Conservation (phyloP, 2,113 vertebrate genomes). For the Seriola dumerili region DNA sequence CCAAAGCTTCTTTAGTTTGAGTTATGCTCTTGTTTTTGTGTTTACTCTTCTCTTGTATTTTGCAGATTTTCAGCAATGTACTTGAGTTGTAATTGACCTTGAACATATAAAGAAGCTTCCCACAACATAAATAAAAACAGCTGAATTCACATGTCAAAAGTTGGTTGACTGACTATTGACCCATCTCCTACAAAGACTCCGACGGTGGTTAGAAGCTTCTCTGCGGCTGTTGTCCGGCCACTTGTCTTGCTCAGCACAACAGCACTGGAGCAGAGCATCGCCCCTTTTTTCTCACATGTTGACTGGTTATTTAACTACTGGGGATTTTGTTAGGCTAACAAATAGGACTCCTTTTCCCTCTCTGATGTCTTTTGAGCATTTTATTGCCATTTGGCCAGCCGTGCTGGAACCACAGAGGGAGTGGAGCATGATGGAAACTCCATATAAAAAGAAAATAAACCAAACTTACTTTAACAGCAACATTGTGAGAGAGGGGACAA, state of each 20-base stretch:
- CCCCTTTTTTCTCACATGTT: conserved; percentile 39
- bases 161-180: conserved; percentile 20
- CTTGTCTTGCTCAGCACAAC: conserved; percentile 47
- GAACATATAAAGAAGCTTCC: conserved; percentile 4
- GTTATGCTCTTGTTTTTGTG: conserved; percentile 34
- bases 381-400: conserved; percentile 82
- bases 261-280: conserved; percentile 14
- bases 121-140: conserved; percentile 30
- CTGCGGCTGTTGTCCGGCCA: conserved; percentile 39
- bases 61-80: conserved; percentile 17
- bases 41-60: conserved; percentile 33
- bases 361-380: conserved; percentile 81
- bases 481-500: conserved; percentile 29
- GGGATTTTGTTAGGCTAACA: conserved; percentile 69
- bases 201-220: conserved; percentile 10
- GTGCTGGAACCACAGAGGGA: conserved; percentile 80
- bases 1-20: conserved; percentile 40
- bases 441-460: conserved; percentile 78
- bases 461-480: conserved; percentile 72
- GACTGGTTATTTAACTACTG: conserved; percentile 59
- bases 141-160: conserved; percentile 20
- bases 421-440: conserved; percentile 80
- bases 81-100: conserved; percentile 7
- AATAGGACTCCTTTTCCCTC: conserved; percentile 70
- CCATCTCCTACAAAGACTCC: conserved; percentile 16